These are phyloP conservation scores for Laupala kohalensis DNA, from an alignment of 1,140 invertebrate species.

Conservation along the genomic window DNA sequence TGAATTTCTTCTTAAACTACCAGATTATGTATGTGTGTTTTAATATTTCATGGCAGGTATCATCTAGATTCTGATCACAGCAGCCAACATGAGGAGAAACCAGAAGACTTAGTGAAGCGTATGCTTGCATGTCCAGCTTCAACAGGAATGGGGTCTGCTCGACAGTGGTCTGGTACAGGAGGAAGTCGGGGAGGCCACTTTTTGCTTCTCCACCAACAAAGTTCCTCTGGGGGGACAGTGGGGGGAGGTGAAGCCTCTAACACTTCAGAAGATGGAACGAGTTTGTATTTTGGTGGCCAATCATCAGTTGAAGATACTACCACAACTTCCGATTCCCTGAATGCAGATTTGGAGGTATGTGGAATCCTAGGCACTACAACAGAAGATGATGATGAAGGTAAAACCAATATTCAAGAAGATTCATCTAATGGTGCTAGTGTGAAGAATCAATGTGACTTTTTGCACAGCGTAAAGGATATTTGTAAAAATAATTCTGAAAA, in stretches of 20 bases:
- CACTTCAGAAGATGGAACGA: conserved; percentile 11
- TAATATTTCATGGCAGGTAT: conserved; percentile 20
- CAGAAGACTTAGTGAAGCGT: conserved; percentile 28
- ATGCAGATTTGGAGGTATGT: conserved; percentile 34
- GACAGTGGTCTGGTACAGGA: background rate
- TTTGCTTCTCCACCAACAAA: conserved; percentile 5
- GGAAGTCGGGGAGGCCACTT: background rate
- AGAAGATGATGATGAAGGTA: conserved; percentile 15
- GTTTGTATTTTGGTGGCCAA: conserved; percentile 24
- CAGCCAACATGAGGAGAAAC: conserved; percentile 34
- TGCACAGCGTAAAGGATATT: background rate
- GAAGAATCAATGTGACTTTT: background rate
- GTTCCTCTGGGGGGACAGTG: background rate
- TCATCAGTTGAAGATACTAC: conserved; percentile 30
- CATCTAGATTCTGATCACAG: conserved; percentile 36
- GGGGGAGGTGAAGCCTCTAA: conserved; percentile 3
- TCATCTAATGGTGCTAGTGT: background rate
- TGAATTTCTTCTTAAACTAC: too few relatives aligned
- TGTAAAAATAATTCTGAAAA: background rate
- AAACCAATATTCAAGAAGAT: conserved; percentile 4
- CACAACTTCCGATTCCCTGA: conserved; percentile 31
- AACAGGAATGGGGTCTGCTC: conserved; percentile 13
- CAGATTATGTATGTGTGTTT: background rate
- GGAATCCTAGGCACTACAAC: conserved; percentile 26
- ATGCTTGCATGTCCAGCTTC: conserved; percentile 25